Conservation (phyloP, 2,888 invertebrate species). For the Eristalinus aeneus region DNA sequence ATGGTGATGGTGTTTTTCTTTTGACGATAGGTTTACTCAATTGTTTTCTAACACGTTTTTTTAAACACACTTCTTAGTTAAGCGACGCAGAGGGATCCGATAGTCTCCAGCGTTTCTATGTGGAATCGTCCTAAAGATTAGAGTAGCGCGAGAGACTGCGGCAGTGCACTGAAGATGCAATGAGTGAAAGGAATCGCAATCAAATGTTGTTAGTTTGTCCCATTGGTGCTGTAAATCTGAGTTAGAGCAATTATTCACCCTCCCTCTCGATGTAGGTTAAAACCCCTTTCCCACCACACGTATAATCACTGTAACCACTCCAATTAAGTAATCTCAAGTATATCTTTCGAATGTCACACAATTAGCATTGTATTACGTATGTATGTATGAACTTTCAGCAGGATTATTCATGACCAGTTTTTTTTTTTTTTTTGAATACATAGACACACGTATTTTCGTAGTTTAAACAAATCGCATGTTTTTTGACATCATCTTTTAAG, state of each 20-base stretch:
- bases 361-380: constrained; percentile 24
- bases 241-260: constrained; percentile 52
- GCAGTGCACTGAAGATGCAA: not conserved
- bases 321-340: constrained; percentile 28
- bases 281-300: not conserved
- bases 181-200: constrained; percentile 31
- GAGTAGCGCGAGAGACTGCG: not conserved
- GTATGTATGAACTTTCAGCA: no score
- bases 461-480: constrained; percentile 24
- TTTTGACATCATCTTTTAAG: constrained; percentile 5
- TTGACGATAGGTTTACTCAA: constrained; percentile 10
- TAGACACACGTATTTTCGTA: constrained; percentile 19
- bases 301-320: constrained; percentile 43
- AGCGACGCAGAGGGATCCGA: not conserved
- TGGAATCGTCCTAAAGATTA: constrained; percentile 23
- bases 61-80: not conserved
- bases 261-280: constrained; percentile 20
- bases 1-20: not conserved
- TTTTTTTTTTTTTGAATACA: not conserved
- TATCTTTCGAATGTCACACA: constrained; percentile 56
- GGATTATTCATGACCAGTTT: constrained; percentile 58
- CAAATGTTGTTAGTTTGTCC: constrained; percentile 49
- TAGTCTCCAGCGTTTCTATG: not conserved
- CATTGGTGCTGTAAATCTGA: constrained; percentile 65
- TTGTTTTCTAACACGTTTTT: constrained; percentile 10